Percentiles rank a stretch among this genome's conserved stretches.
Conservation (phyloP, 1,140 invertebrate genomes). For the Anoplophora glabripennis region DNA sequence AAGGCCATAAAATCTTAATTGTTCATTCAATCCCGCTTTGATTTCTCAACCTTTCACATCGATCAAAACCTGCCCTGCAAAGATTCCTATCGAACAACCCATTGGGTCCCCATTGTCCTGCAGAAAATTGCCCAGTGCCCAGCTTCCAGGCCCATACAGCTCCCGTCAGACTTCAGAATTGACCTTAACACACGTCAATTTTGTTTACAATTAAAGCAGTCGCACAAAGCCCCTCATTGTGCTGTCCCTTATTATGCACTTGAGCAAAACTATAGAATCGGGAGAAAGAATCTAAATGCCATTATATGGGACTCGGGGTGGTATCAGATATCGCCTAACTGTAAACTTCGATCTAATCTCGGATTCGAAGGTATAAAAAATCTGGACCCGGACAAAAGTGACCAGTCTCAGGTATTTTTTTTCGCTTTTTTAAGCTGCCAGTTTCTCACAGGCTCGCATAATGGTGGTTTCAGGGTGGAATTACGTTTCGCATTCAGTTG, state of each 20-base stretch:
- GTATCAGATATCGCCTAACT: slow-evolving; percentile 39
- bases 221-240: slow-evolving; percentile 24
- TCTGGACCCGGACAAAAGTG: slow-evolving; percentile 36
- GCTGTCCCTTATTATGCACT: slow-evolving; percentile 34
- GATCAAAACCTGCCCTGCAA: too few species aligned
- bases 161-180: not conserved
- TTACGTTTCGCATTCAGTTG: slow-evolving; percentile 26
- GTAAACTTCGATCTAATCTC: slow-evolving; percentile 37
- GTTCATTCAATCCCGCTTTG: too few species aligned
- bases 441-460: slow-evolving; percentile 27
- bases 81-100: too few species aligned
- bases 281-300: slow-evolving; percentile 31
- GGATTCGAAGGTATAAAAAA: slow-evolving; percentile 26
- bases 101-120: too few species aligned
- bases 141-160: too few species aligned
- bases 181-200: slow-evolving; percentile 24
- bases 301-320: slow-evolving; percentile 28
- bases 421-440: slow-evolving; percentile 28
- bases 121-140: too few species aligned
- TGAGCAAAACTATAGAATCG: slow-evolving; percentile 37
- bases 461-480: slow-evolving; percentile 26
- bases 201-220: slow-evolving; percentile 25
- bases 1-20: too few species aligned
- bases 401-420: slow-evolving; percentile 34
- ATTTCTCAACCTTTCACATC: too few species aligned